Evolutionary conservation across 2,888 invertebrate genomes (phyloP).

Genomic region (Eustalomyia histrio): DNA sequence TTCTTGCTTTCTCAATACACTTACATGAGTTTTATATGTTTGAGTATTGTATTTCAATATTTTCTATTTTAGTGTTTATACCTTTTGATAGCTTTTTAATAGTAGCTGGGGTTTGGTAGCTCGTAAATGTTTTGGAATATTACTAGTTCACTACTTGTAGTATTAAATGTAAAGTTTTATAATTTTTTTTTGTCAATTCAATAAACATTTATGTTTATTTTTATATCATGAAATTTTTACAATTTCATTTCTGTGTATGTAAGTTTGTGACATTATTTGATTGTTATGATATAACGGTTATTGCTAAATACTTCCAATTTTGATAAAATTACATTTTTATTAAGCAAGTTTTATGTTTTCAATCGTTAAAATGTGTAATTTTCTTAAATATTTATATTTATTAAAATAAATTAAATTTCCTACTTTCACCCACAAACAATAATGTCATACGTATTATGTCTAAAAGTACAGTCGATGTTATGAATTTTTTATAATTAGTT

Average conservation of each 20-base stretch:
- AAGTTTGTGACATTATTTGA: conserved; percentile 35
- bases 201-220: conserved; percentile 60
- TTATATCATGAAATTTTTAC: conserved; percentile 53
- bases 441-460: too few relatives aligned
- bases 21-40: conserved; percentile 57
- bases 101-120: conserved; percentile 54
- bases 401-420: conserved; percentile 11
- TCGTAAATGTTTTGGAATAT: conserved; percentile 45
- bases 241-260: conserved; percentile 52
- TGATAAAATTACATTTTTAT: conserved; percentile 20
- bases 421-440: conserved; percentile 39
- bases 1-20: conserved; percentile 12
- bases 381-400: neutral
- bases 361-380: conserved; percentile 38
- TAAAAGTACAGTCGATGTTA: too few relatives aligned
- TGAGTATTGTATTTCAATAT: conserved; percentile 32
- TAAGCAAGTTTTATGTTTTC: conserved; percentile 43
- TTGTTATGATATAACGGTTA: conserved; percentile 40
- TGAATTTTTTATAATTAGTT: too few relatives aligned
- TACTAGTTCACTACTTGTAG: conserved; percentile 33
- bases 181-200: conserved; percentile 40
- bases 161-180: conserved; percentile 41
- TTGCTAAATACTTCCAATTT: conserved; percentile 23
- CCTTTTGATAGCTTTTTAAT: conserved; percentile 52
- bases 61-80: conserved; percentile 54